Percentiles rank a stretch among this genome's conserved stretches.
Conservation (phyloP, 2,113 vertebrate species). For the Ellobius talpinus region DNA sequence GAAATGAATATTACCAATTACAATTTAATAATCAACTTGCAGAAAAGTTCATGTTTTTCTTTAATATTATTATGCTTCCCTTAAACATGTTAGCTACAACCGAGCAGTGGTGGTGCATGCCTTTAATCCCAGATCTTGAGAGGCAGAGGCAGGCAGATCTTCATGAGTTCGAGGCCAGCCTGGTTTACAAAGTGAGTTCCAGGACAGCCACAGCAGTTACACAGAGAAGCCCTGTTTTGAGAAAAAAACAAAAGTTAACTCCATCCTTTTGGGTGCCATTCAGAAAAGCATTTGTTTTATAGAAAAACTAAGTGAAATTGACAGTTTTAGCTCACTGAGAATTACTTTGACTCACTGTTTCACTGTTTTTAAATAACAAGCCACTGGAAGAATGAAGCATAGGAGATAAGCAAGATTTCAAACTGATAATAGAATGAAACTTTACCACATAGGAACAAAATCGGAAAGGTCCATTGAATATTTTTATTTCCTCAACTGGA, state of each 20-base stretch:
- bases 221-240: too few relatives aligned
- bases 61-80: background rate
- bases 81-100: background rate
- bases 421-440: constrained; percentile 62
- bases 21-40: constrained; percentile 37
- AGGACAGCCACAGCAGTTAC: too few relatives aligned
- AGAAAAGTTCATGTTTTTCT: constrained; percentile 17
- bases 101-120: too few relatives aligned
- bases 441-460: constrained; percentile 37
- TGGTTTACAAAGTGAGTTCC: too few relatives aligned
- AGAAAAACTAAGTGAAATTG: constrained; percentile 61
- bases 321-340: constrained; percentile 67
- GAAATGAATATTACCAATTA: constrained; percentile 2
- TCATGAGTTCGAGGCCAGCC: too few relatives aligned
- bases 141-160: too few relatives aligned
- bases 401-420: constrained; percentile 49
- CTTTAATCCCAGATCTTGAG: too few relatives aligned
- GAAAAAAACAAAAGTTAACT: too few relatives aligned
- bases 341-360: constrained; percentile 60
- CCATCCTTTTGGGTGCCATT: constrained; percentile 24
- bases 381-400: constrained; percentile 53
- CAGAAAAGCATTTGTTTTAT: constrained; percentile 60
- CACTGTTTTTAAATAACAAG: constrained; percentile 65
- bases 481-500: constrained; percentile 62
- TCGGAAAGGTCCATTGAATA: constrained; percentile 43